These are phyloP conservation scores for Synanceia verrucosa DNA, from an alignment of 2,797 vertebrate genomes.

Conservation along the genomic window DNA sequence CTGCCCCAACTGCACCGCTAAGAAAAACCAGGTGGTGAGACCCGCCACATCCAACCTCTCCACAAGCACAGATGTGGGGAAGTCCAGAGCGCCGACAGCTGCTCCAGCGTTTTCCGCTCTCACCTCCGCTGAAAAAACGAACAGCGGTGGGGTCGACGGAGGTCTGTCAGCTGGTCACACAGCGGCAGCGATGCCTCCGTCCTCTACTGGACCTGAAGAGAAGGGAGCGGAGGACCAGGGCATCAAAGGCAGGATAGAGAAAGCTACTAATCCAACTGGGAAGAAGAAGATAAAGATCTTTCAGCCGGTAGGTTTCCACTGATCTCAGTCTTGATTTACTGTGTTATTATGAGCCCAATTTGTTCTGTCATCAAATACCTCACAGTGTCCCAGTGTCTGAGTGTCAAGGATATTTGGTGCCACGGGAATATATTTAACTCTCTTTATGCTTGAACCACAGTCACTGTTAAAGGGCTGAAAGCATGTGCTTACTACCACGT, in stretches of 20 bases:
- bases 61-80: conserved; percentile 74
- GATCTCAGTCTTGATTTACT: not conserved
- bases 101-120: not conserved
- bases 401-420: not conserved
- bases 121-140: not conserved
- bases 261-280: conserved; percentile 94
- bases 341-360: not conserved
- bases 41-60: conserved; percentile 64
- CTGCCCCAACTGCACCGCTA: conserved; percentile 96
- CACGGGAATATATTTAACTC: no score
- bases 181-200: not conserved
- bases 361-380: not conserved
- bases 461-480: not conserved
- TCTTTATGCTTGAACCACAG: not conserved
- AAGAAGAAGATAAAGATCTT: conserved; percentile 99
- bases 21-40: conserved; percentile 85
- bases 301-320: conserved; percentile 93
- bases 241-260: conserved; percentile 98
- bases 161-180: conserved; percentile 19
- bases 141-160: conserved; percentile 23
- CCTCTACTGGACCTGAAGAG: conserved; percentile 62
- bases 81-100: conserved; percentile 37
- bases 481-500: no score
- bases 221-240: conserved; percentile 87
- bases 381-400: not conserved